Conservation (phyloP, 1,140 invertebrate species). For the Scaptomyza pallida region DNA sequence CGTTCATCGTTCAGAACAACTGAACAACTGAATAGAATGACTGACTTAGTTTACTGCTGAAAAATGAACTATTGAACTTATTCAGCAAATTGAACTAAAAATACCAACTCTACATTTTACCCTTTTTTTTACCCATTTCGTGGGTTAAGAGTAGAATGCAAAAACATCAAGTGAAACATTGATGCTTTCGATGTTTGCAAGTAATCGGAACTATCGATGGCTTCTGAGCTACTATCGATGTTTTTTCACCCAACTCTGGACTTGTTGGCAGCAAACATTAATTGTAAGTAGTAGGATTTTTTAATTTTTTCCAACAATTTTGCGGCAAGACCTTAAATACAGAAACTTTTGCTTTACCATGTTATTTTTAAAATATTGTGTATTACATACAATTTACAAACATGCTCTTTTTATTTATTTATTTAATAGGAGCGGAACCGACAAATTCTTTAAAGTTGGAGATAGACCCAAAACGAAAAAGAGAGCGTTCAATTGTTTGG, state of each 20-base stretch:
- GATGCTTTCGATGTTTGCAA: conserved; percentile 4
- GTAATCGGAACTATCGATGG: conserved; percentile 6
- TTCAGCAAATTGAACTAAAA: too few species aligned
- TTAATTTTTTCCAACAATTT: neutral
- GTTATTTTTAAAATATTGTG: conserved; percentile 3
- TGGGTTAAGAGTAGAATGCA: too few species aligned
- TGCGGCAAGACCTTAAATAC: conserved; percentile 1
- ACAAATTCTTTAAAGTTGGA: conserved; percentile 2
- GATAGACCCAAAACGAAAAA: conserved; percentile 8
- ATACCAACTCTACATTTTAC: too few species aligned
- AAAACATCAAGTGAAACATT: conserved; percentile 5
- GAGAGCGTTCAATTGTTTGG: conserved; percentile 11
- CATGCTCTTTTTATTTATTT: conserved; percentile 11
- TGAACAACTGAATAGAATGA: too few species aligned
- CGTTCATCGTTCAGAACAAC: too few species aligned
- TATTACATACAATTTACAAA: conserved; percentile 5
- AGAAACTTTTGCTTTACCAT: conserved; percentile 1
- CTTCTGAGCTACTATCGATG: conserved; percentile 4
- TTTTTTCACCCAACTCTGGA: neutral
- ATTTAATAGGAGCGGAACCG: conserved; percentile 14
- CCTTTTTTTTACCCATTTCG: too few species aligned
- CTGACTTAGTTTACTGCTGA: too few species aligned
- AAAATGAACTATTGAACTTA: too few species aligned
- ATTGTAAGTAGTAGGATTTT: conserved; percentile 4
- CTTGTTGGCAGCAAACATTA: neutral